Evolutionary conservation across 2,888 invertebrate genomes (phyloP).

Genomic region (Abscondita cerata): DNA sequence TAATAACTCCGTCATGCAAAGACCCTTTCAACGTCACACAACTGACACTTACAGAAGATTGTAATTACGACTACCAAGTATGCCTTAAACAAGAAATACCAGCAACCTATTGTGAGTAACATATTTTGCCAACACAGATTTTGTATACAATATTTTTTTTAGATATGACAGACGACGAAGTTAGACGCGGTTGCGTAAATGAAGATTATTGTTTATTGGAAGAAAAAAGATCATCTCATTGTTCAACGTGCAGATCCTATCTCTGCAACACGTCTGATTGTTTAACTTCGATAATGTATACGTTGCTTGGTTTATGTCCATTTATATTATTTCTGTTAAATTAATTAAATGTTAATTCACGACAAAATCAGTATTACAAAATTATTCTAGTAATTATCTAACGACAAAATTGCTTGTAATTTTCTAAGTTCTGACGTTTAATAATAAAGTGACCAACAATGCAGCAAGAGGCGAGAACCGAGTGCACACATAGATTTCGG

Average conservation of each 20-base stretch:
- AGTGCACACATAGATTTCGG: no score
- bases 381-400: no score
- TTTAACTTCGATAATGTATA: background rate
- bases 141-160: no score
- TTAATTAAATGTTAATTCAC: no score
- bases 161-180: slow-evolving; percentile 10
- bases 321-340: slow-evolving; percentile 1
- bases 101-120: slow-evolving; percentile 9
- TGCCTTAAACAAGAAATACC: slow-evolving; percentile 12
- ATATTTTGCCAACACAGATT: background rate
- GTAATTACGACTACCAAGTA: slow-evolving; percentile 3
- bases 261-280: slow-evolving; percentile 10
- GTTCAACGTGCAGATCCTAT: slow-evolving; percentile 6
- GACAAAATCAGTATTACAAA: no score
- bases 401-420: no score
- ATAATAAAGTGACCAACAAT: no score
- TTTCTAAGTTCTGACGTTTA: no score
- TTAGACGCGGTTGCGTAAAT: slow-evolving; percentile 12
- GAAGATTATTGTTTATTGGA: slow-evolving; percentile 14
- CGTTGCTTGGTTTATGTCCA: background rate
- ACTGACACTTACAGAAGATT: slow-evolving; percentile 3
- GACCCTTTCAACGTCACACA: slow-evolving; percentile 16
- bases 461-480: no score
- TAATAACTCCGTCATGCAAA: background rate
- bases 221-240: slow-evolving; percentile 11